Evolutionary conservation across 2,888 invertebrate species (phyloP), one percentile per base, ranked within the genome.

Genomic region (Diplazon laetatorius): DNA sequence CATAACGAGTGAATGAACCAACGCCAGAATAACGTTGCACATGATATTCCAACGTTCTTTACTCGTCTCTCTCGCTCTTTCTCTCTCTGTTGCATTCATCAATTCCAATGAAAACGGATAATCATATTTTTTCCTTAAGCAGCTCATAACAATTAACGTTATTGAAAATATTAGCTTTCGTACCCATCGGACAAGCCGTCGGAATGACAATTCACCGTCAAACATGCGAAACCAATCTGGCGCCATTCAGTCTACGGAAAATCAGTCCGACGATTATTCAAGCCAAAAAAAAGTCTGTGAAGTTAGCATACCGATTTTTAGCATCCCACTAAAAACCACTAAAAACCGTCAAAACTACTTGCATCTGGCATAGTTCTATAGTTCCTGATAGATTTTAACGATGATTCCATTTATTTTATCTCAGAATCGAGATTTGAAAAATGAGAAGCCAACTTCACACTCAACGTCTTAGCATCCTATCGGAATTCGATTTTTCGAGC

Each of bases 1-100:
- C 62, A 22, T 50, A 68, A 60, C 59, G 70, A 66, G 70, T 60
- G 59, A 71, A 75, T 65, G 62, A 57, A 52, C 73, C 20, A 62
- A 62, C 22, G 59, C 22, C 37, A 18, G 18, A 57, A 37, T 37
- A 37, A 37, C 57, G 16, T n/a, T n/a, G n/a, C 12, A 14, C 20
- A 16, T 20, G 16, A 22, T 37, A 20, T 30, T 37, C 18, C 59
- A 37, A 18, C n/a, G 10, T 46, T 44, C 16, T 12, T 1, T 1
- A 35, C 16, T 20, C 35, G n/a, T 37, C n/a, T n/a, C n/a, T n/a
- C n/a, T n/a, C n/a, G n/a, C n/a, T n/a, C n/a, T n/a, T n/a, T n/a
- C n/a, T n/a, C n/a, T n/a, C n/a, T 12, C 48, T 20, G 8, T 18
- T 12, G 37, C 18, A 20, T 14, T 30, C 30, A 35, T 55, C 16